These are phyloP conservation scores for Zaprionus kolodkinae DNA, from an alignment of 1,140 invertebrate species.

Conservation along the genomic window DNA sequence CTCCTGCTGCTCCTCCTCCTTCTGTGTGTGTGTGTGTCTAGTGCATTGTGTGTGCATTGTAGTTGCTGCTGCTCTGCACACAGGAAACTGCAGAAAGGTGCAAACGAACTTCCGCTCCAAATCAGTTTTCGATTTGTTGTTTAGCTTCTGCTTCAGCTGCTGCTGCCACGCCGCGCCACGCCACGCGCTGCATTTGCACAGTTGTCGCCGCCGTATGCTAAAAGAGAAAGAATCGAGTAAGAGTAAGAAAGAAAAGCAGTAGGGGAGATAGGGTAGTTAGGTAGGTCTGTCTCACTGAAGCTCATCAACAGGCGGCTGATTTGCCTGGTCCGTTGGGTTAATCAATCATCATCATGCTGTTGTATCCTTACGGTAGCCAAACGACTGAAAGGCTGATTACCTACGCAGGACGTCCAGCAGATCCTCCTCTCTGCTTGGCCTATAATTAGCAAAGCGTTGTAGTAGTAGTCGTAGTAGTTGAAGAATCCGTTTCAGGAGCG, in stretches of 20 bases:
- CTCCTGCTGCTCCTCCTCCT: neutral
- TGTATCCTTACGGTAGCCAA: slow-evolving; percentile 35
- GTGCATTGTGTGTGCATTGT: slow-evolving; percentile 41
- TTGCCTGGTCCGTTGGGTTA: slow-evolving; percentile 27
- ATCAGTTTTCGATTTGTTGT: slow-evolving; percentile 82
- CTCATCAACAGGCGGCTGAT: slow-evolving; percentile 41
- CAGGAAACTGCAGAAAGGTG: slow-evolving; percentile 82
- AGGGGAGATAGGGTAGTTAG: neutral
- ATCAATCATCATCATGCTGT: slow-evolving; percentile 47
- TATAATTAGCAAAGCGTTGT: slow-evolving; percentile 45
- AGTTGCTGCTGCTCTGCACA: slow-evolving; percentile 59
- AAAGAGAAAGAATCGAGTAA: slow-evolving; percentile 4
- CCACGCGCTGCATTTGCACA: slow-evolving; percentile 7
- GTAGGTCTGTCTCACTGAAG: neutral
- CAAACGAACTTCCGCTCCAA: slow-evolving; percentile 83
- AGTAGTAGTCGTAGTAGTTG: slow-evolving; percentile 17
- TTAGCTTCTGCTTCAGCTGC: slow-evolving; percentile 53
- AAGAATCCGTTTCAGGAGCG: neutral
- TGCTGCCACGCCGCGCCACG: neutral
- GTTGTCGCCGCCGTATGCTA: slow-evolving; percentile 40
- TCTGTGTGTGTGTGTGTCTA: slow-evolving; percentile 11
- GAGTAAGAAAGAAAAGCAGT: neutral
- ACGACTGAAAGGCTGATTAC: slow-evolving; percentile 76
- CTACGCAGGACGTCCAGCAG: slow-evolving; percentile 16
- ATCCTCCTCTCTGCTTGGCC: slow-evolving; percentile 9